phyloP scores from a whole-genome alignment of 2,113 vertebrate genomes.

The Oncorhynchus keta region DNA sequence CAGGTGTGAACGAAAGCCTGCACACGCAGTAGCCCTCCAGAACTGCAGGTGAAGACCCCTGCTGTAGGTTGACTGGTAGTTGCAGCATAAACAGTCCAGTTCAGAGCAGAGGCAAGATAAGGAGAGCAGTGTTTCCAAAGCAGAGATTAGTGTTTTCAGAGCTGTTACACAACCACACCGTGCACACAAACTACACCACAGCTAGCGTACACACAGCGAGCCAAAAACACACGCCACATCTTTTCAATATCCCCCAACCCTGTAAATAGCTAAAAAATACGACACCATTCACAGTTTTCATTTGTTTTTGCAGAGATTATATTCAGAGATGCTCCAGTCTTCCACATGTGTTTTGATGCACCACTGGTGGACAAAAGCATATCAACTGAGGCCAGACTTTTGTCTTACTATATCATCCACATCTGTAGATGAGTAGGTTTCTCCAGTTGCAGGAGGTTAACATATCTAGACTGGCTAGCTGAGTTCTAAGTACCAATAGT shows the following conservation, averaged over 20 bases:
- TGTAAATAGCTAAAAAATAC: slow-evolving; percentile 29
- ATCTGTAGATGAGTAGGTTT: neutral
- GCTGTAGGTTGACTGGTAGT: neutral
- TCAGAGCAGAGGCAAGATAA: neutral
- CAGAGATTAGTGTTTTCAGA: slow-evolving; percentile 33
- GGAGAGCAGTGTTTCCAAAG: neutral
- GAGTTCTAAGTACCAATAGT: neutral
- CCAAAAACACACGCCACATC: slow-evolving; percentile 40
- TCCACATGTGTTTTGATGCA: slow-evolving; percentile 16
- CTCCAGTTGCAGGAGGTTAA: slow-evolving; percentile 8
- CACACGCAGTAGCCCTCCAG: too few species aligned
- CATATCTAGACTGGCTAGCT: slow-evolving; percentile 32
- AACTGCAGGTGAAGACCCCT: too few species aligned
- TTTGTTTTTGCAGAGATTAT: slow-evolving; percentile 1
- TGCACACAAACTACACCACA: slow-evolving; percentile 48
- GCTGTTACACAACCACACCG: slow-evolving; percentile 41
- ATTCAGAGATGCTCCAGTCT: neutral
- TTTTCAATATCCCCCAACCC: slow-evolving; percentile 25
- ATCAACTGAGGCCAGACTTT: slow-evolving; percentile 36
- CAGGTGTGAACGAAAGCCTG: too few species aligned
- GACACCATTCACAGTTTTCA: slow-evolving; percentile 9
- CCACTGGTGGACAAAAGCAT: slow-evolving; percentile 38
- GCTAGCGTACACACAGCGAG: slow-evolving; percentile 51
- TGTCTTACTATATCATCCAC: slow-evolving; percentile 13
- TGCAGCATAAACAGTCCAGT: neutral